Evolutionary conservation across 2,888 invertebrate species (phyloP).

Genomic region (Coelinius sp.): DNA sequence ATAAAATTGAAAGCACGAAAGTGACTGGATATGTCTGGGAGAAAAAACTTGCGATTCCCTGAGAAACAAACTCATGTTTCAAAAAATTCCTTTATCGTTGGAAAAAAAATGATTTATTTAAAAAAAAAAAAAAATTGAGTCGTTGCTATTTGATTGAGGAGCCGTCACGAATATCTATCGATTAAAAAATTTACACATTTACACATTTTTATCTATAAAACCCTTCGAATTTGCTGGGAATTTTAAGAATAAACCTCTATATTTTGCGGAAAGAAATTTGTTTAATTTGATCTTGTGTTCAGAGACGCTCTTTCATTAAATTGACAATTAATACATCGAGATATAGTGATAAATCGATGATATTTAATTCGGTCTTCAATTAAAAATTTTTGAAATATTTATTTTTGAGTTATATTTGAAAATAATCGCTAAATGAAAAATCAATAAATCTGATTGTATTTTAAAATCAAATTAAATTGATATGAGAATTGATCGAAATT

Average conservation of each 20-base stretch:
- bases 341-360: neutral
- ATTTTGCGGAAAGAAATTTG: neutral
- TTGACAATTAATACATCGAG: constrained; percentile 48
- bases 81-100: constrained; percentile 1
- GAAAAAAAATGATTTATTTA: neutral
- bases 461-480: neutral
- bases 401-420: neutral
- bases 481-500: neutral
- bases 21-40: constrained; percentile 29
- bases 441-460: constrained; percentile 5
- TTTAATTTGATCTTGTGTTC: neutral
- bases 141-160: constrained; percentile 61
- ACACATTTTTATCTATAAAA: constrained; percentile 8
- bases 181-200: constrained; percentile 15
- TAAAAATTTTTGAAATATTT: neutral
- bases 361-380: neutral
- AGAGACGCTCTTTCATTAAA: constrained; percentile 39
- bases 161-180: constrained; percentile 42
- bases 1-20: constrained; percentile 31
- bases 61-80: constrained; percentile 40
- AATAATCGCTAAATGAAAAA: neutral
- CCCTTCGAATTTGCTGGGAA: neutral
- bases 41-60: constrained; percentile 44
- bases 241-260: constrained; percentile 5
- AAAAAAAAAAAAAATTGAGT: constrained; percentile 42